A percentile compares a stretch with the other conserved stretches of the same genome.
Evolutionary conservation across 2,888 invertebrate species (phyloP).

Genomic region (Amaurobius ferox): DNA sequence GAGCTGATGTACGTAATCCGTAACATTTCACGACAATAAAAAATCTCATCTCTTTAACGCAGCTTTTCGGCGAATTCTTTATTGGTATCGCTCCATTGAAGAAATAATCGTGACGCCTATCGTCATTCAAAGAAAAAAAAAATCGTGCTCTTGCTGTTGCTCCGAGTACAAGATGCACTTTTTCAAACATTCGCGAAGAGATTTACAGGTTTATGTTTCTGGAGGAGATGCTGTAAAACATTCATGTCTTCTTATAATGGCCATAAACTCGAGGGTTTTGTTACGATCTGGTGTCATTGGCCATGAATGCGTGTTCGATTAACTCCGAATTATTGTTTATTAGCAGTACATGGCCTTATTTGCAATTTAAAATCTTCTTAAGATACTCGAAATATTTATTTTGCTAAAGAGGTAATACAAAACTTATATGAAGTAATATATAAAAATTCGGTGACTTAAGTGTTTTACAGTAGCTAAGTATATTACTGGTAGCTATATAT

Average conservation of each 20-base stretch:
- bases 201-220: conserved; percentile 13
- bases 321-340: no score
- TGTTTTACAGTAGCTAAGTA: no score
- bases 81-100: neutral
- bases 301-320: neutral
- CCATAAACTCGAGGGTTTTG: neutral
- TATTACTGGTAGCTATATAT: no score
- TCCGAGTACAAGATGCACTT: neutral
- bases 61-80: neutral
- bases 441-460: no score
- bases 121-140: conserved; percentile 9
- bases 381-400: no score
- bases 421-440: no score
- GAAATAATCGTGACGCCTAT: conserved; percentile 19
- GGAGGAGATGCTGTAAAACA: conserved; percentile 2
- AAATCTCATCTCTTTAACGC: no score
- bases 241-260: neutral
- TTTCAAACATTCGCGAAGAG: neutral
- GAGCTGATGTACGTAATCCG: no score
- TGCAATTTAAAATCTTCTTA: no score
- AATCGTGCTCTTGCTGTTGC: conserved; percentile 13
- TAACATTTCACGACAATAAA: no score
- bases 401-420: no score
- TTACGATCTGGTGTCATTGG: neutral
- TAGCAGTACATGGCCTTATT: no score